A percentile compares a stretch with the other conserved stretches of the same genome.
These are phyloP conservation scores for Drosophila pachea DNA, from an alignment of 1,140 invertebrate genomes.

Conservation along the genomic window DNA sequence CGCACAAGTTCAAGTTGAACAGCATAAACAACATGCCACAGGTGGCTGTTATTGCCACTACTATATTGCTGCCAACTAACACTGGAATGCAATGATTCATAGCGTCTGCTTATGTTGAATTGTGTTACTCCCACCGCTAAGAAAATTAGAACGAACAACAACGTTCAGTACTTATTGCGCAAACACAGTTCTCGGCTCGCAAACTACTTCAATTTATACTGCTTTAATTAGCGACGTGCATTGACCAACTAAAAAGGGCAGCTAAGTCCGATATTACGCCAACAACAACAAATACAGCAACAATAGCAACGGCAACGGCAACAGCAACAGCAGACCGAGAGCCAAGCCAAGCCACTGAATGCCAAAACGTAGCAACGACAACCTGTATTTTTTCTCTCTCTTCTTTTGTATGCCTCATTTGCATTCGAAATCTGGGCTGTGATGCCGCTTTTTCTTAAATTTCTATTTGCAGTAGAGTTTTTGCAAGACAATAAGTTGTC, in stretches of 20 bases:
- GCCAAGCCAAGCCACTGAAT: slow-evolving; percentile 31
- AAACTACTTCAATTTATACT: slow-evolving; percentile 18
- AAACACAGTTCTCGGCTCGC: slow-evolving; percentile 26
- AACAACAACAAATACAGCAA: slow-evolving; percentile 20
- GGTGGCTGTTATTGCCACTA: slow-evolving; percentile 52
- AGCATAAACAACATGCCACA: slow-evolving; percentile 55
- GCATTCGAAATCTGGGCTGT: slow-evolving; percentile 35
- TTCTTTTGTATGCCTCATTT: slow-evolving; percentile 36
- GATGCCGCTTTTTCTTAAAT: slow-evolving; percentile 29
- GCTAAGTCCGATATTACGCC: slow-evolving; percentile 10
- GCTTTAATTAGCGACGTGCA: slow-evolving; percentile 43
- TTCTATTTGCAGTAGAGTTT: slow-evolving; percentile 37
- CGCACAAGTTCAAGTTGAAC: slow-evolving; percentile 17
- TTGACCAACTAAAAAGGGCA: slow-evolving; percentile 39
- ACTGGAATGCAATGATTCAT: slow-evolving; percentile 57
- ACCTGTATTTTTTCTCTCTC: slow-evolving; percentile 41
- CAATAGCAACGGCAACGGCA: too few relatives aligned
- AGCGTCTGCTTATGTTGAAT: slow-evolving; percentile 22
- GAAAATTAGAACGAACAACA: slow-evolving; percentile 32
- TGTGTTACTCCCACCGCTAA: slow-evolving; percentile 28
- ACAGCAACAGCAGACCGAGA: slow-evolving; percentile 18
- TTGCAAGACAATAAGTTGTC: slow-evolving; percentile 35
- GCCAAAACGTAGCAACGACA: slow-evolving; percentile 48
- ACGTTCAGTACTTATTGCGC: slow-evolving; percentile 35
- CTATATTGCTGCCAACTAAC: slow-evolving; percentile 26